These are phyloP conservation scores for Platycheirus rosarum DNA, from an alignment of 2,888 invertebrate genomes.

Conservation along the genomic window DNA sequence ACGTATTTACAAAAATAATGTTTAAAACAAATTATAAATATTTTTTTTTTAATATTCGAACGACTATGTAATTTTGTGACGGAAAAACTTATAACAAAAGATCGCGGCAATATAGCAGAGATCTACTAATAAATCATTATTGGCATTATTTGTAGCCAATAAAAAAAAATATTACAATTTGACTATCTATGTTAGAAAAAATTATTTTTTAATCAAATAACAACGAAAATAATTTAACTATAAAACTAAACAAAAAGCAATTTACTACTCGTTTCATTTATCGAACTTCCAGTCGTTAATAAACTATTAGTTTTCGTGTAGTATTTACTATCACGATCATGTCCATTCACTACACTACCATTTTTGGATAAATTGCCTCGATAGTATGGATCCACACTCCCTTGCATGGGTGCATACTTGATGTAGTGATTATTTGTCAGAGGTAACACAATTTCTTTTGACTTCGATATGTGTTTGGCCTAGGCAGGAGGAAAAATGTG, in stretches of 20 bases:
- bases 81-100: too few relatives aligned
- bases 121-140: too few relatives aligned
- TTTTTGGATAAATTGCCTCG: conserved; percentile 76
- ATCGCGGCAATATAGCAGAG: conserved; percentile 39
- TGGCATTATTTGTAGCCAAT: conserved; percentile 41
- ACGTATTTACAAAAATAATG: too few relatives aligned
- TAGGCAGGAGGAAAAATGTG: conserved; percentile 78
- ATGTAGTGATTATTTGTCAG: conserved; percentile 82
- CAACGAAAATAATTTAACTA: conserved; percentile 23
- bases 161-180: conserved; percentile 51
- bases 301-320: conserved; percentile 78
- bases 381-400: conserved; percentile 78
- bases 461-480: conserved; percentile 88
- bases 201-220: conserved; percentile 30
- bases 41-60: conserved; percentile 23
- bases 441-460: conserved; percentile 84
- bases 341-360: conserved; percentile 75
- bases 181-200: conserved; percentile 26
- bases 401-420: conserved; percentile 79
- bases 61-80: conserved; percentile 2
- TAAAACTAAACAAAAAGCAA: conserved; percentile 80
- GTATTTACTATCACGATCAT: conserved; percentile 64
- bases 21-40: too few relatives aligned
- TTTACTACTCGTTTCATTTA: conserved; percentile 78
- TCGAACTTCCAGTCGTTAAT: conserved; percentile 79